Evolutionary conservation across 2,113 vertebrate genomes (phyloP).

Genomic region (Larimichthys polyactis): DNA sequence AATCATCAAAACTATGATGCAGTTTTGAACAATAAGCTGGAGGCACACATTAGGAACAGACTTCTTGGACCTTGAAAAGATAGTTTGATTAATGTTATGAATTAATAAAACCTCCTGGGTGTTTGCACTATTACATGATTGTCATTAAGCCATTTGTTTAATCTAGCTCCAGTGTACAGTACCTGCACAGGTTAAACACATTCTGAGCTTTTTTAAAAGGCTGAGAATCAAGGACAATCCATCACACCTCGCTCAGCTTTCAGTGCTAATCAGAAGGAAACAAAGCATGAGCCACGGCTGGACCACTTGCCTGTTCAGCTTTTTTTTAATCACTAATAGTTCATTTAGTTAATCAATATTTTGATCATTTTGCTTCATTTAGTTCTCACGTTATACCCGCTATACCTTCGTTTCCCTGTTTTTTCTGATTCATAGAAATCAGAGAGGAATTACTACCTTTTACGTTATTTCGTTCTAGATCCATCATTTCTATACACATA

Average conservation of each 20-base stretch:
- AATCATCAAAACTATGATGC: no score
- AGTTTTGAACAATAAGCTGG: no score
- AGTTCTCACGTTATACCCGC: no score
- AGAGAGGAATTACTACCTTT: not conserved
- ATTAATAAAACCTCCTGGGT: not conserved
- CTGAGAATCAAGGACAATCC: slow-evolving; percentile 39
- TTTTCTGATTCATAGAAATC: not conserved
- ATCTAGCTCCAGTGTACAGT: not conserved
- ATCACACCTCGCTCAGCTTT: slow-evolving; percentile 54
- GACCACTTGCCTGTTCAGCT: slow-evolving; percentile 4
- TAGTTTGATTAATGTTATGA: not conserved
- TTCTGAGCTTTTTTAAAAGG: not conserved
- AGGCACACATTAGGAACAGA: no score
- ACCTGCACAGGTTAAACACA: slow-evolving; percentile 15
- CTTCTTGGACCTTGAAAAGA: no score
- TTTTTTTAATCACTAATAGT: slow-evolving; percentile 35
- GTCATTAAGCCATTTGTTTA: not conserved
- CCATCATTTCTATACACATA: not conserved
- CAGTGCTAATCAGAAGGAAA: slow-evolving; percentile 61
- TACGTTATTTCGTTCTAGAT: not conserved
- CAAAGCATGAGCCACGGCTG: slow-evolving; percentile 43
- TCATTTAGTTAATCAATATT: not conserved
- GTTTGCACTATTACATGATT: not conserved
- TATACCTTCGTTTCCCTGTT: not conserved
- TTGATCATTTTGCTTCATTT: not conserved